A percentile compares a stretch with the other conserved stretches of the same genome.
Conservation (phyloP, 2,797 vertebrate genomes). For the Characodon lateralis region DNA sequence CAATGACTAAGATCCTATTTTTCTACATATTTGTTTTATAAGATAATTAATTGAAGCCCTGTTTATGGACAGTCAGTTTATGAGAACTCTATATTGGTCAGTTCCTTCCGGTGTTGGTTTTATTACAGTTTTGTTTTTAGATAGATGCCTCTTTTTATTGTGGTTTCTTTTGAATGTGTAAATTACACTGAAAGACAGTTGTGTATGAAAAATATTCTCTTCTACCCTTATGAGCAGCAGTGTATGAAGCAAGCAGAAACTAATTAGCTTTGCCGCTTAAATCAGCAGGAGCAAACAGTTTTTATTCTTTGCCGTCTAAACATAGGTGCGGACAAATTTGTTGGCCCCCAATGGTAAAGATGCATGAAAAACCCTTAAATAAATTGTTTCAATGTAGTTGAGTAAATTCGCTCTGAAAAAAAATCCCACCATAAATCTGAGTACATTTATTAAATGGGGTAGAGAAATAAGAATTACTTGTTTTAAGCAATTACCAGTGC, state of each 20-base stretch:
- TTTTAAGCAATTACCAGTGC: not conserved
- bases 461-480: too few species aligned
- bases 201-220: not conserved
- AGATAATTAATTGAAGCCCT: not conserved
- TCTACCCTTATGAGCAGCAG: too few species aligned
- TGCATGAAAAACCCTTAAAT: not conserved
- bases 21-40: not conserved
- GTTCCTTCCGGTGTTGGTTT: not conserved
- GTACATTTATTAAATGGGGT: not conserved
- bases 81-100: not conserved
- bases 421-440: not conserved
- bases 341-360: not conserved
- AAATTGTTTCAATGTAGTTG: not conserved
- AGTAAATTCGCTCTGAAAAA: not conserved
- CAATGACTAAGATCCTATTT: not conserved
- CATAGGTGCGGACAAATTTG: not conserved
- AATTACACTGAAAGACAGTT: not conserved
- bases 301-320: not conserved
- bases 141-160: not conserved
- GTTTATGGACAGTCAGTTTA: not conserved
- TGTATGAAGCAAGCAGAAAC: not conserved
- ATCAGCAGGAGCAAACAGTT: not conserved
- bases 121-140: not conserved
- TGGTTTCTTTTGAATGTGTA: not conserved
- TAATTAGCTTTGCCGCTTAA: not conserved